These are phyloP conservation scores for Mesocricetus auratus DNA, from an alignment of 2,113 vertebrate genomes.

Conservation along the genomic window DNA sequence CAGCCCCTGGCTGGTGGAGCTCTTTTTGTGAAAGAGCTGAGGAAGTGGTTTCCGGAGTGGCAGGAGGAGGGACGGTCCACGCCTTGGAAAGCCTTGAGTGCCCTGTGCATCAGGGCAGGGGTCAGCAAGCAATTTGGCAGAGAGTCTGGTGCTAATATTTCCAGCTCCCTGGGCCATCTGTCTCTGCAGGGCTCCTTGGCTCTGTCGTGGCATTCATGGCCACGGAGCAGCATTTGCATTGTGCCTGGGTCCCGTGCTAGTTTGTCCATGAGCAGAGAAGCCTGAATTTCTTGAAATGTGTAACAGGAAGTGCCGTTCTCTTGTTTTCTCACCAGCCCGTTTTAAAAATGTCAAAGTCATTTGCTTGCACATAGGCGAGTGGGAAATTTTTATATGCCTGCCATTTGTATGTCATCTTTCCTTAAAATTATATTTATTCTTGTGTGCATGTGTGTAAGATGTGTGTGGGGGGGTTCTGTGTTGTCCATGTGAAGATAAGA, in stretches of 20 bases:
- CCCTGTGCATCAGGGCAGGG: too few species aligned
- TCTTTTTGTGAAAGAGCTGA: background rate
- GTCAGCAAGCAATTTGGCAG: background rate
- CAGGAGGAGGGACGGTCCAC: background rate
- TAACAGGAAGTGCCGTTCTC: background rate
- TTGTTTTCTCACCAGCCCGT: background rate
- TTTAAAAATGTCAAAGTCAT: background rate
- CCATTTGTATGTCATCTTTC: background rate
- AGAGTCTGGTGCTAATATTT: background rate
- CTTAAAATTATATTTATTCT: background rate
- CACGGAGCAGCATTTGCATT: rapidly evolving
- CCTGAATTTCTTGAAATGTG: background rate
- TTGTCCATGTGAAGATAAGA: background rate
- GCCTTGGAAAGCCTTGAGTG: background rate
- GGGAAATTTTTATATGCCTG: background rate
- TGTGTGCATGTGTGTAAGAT: background rate
- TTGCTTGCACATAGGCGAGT: rapidly evolving
- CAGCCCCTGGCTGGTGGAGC: background rate
- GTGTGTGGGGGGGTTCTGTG: background rate
- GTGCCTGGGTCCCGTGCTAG: background rate
- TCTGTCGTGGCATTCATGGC: background rate
- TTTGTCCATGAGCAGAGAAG: background rate
- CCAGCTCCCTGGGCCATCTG: rapidly evolving
- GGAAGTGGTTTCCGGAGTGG: background rate
- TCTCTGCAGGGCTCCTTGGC: background rate